phyloP scores from a whole-genome alignment of 1,140 invertebrate species.

The Formica selysi region DNA sequence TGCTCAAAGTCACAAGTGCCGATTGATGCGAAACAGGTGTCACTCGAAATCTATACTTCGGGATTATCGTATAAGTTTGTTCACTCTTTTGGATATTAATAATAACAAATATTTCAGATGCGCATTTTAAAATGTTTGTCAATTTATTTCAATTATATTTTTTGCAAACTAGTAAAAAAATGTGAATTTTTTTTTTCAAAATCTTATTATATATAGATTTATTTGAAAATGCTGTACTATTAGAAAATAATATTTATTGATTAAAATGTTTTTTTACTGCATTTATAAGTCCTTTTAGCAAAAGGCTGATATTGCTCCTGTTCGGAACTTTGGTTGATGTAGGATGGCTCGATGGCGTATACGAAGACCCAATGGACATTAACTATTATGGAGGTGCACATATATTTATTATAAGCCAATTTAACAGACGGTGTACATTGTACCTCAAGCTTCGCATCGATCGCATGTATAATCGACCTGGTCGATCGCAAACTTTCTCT shows the following conservation, averaged over 20 bases:
- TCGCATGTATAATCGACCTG: constrained; percentile 70
- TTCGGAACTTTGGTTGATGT: constrained; percentile 33
- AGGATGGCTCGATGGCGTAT: neutral
- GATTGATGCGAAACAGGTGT: constrained; percentile 13
- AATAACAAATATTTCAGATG: neutral
- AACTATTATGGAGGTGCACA: constrained; percentile 50
- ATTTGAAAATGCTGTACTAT: neutral
- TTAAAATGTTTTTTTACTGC: constrained; percentile 4
- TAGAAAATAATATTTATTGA: constrained; percentile 10
- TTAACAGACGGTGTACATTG: constrained; percentile 59
- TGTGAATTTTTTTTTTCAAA: neutral
- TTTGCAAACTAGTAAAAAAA: neutral
- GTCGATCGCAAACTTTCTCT: constrained; percentile 72
- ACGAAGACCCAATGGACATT: constrained; percentile 17
- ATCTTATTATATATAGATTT: neutral
- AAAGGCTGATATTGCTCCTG: neutral
- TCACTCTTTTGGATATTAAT: neutral
- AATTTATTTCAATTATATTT: neutral
- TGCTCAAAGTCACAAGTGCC: neutral
- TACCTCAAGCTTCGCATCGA: constrained; percentile 51
- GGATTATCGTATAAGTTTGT: neutral
- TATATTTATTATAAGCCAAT: constrained; percentile 64
- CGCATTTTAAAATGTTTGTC: neutral
- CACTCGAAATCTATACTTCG: neutral
- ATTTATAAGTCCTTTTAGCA: neutral